Evolutionary conservation across 2,113 vertebrate species (phyloP).

Genomic region (Rutilus rutilus): DNA sequence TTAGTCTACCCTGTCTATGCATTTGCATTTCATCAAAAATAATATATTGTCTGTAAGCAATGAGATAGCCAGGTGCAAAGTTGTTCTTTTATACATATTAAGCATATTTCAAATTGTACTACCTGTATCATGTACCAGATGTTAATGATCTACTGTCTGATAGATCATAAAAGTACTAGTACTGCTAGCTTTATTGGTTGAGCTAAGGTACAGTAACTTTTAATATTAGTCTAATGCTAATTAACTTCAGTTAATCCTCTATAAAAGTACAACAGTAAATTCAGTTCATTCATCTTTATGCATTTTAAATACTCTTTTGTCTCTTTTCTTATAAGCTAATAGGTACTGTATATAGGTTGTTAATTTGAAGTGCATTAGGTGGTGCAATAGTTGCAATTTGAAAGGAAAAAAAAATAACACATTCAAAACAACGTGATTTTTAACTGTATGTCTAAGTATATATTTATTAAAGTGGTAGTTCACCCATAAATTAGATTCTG

Average conservation of each 20-base stretch:
- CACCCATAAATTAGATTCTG: background rate
- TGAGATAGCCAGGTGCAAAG: background rate
- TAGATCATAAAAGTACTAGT: background rate
- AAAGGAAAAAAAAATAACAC: background rate
- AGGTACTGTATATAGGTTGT: background rate
- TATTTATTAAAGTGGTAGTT: background rate
- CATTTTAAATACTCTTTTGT: background rate
- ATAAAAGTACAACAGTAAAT: background rate
- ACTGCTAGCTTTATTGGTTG: background rate
- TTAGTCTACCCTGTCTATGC: background rate
- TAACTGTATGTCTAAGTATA: background rate
- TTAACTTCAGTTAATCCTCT: background rate
- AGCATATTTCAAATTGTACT: background rate
- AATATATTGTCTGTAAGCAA: background rate
- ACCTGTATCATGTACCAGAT: background rate
- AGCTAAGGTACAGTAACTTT: background rate
- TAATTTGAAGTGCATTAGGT: background rate
- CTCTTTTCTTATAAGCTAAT: background rate
- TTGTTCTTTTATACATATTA: background rate
- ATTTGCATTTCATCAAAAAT: constrained; percentile 11
- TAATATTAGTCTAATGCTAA: background rate
- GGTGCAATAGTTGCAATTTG: background rate
- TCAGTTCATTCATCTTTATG: background rate
- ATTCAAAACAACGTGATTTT: background rate
- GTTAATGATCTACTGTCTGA: background rate